Base-by-base conservation (phyloP, 2,113 vertebrate genomes). In the Probosciger aterrimus region DNA sequence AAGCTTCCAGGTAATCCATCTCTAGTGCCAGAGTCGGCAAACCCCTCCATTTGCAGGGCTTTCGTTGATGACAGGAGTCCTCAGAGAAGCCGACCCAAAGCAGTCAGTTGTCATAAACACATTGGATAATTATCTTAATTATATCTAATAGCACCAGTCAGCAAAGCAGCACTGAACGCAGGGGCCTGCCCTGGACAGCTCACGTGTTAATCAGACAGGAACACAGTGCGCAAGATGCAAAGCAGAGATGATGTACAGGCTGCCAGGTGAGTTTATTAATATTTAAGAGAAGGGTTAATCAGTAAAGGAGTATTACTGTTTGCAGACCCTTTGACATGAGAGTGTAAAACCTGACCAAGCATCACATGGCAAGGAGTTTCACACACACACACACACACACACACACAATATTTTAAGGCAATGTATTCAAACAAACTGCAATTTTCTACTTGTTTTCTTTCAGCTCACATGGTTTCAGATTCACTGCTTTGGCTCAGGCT, bases 81-180 rank as follows among this genome's bases (percentile, higher is more conserved):
- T 96, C 46, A 35, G 83, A 94, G 93, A 93, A 89, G 74, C 83
- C 11, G 3, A 91, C 81, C 74, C 92, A 92, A 94, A 94, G 88
- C 86, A 95, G 92, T 89, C 91, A 55, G 86, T 79, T 96, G 91
- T 74, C 91, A 96, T 87, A 92, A 92, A 94, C 84, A 92, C 74
- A 86, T 41, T 73, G 88, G 83, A 92, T 92, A 95, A 96, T 96
- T 96, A 96, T 76, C 92, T 96, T 95, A 95, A 95, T 95, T 95
- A 96, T 97, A 94, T 96, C 94, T 96, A 96, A 95, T 93, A 94
- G 93, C 73, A 87, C 65, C 86, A 76, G 77, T 87, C 94, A 95
- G 92, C 80, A 92, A 94, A 88, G 50, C 86, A 92, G 92, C 57
- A 39, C 47, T 47, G 91, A 95, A 53, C 7, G 4, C 60, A 73